Conservation (phyloP, 1,140 invertebrate species). For the Subanguina moxae region DNA sequence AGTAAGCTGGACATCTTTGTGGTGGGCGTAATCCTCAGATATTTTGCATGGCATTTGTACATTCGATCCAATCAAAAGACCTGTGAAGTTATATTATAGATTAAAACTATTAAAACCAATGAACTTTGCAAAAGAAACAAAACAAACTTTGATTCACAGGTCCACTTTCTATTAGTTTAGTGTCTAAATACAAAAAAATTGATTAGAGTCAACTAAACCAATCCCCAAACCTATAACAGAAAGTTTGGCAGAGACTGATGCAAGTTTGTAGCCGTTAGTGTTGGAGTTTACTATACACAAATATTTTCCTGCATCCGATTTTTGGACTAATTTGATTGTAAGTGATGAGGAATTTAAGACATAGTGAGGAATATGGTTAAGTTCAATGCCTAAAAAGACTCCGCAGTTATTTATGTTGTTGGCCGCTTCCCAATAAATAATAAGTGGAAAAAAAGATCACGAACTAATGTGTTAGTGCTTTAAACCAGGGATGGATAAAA, state of each 20-base stretch:
- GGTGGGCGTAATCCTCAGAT: slow-evolving; percentile 26
- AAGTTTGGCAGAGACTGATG: not conserved
- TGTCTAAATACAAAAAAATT: slow-evolving; percentile 25
- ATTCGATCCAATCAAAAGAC: slow-evolving; percentile 50
- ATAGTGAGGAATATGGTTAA: slow-evolving; percentile 73
- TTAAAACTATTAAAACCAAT: not conserved
- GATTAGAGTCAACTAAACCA: slow-evolving; percentile 67
- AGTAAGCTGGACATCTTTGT: not conserved
- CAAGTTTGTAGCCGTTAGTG: slow-evolving; percentile 66
- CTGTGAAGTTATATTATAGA: not conserved
- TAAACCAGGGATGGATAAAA: too few relatives aligned
- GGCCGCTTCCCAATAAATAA: too few relatives aligned
- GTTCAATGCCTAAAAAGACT: slow-evolving; percentile 19
- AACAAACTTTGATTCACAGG: slow-evolving; percentile 53
- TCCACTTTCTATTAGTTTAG: slow-evolving; percentile 49
- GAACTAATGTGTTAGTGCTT: too few relatives aligned
- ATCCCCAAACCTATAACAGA: slow-evolving; percentile 67
- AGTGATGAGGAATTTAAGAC: slow-evolving; percentile 75
- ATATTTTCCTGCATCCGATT: slow-evolving; percentile 79
- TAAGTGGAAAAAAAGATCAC: too few relatives aligned
- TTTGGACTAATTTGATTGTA: slow-evolving; percentile 76
- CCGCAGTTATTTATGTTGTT: not conserved
- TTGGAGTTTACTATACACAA: slow-evolving; percentile 81
- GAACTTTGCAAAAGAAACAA: not conserved
- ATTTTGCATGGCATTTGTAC: slow-evolving; percentile 55